Conservation (phyloP, 2,113 vertebrate genomes). For the Indicator indicator region DNA sequence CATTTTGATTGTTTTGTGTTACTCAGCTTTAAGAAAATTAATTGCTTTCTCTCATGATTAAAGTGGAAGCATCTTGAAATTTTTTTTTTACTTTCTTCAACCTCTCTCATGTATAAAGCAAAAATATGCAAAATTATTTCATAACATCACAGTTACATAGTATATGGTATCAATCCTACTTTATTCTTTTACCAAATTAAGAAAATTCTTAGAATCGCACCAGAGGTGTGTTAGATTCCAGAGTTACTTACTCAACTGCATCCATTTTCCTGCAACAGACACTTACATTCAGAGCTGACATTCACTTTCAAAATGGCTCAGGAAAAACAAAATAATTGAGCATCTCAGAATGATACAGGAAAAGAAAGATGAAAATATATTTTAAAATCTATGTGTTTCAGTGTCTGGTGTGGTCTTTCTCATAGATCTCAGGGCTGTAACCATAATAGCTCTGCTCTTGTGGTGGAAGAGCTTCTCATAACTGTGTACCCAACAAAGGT, state of each 20-base stretch:
- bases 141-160: neutral
- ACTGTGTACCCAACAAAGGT: neutral
- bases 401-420: neutral
- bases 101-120: neutral
- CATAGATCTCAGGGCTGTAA: neutral
- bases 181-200: neutral
- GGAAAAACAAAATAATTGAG: neutral
- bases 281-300: neutral
- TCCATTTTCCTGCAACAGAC: neutral
- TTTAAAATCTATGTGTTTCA: neutral
- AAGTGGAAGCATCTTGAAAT: neutral
- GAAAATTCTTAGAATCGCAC: neutral
- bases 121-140: neutral
- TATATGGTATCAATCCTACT: neutral
- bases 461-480: neutral
- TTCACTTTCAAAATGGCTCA: neutral
- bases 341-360: rapidly evolving
- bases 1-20: neutral
- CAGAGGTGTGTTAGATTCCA: neutral
- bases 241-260: neutral
- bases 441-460: neutral
- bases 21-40: neutral
- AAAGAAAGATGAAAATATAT: neutral
- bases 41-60: neutral
- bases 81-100: neutral